Base-by-base conservation (phyloP, 2,888 invertebrate genomes). In the Orthonychiurus folsomi region DNA sequence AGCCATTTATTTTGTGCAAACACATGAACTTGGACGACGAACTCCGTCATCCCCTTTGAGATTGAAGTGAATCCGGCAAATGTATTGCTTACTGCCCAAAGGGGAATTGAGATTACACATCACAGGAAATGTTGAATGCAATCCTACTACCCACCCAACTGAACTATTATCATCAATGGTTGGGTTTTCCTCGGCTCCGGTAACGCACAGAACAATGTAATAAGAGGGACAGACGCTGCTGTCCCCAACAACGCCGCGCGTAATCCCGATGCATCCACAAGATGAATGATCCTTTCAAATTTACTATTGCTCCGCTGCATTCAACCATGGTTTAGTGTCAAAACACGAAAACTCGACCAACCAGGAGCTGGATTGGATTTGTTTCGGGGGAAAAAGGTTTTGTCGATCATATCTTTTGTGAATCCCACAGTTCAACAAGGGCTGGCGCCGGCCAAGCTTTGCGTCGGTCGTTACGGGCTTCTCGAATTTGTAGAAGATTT, bases 41-140 rank as follows among this genome's bases (percentile, higher is more conserved):
- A n/a, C n/a, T n/a, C n/a, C n/a, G n/a, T 37, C 37, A 37, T 37
- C 37, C 37, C 37, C 37, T 37, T 37, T 37, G 37, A 37, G 37
- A 37, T 37, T 15, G 37, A 15, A n/a, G n/a, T n/a, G n/a, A n/a
- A n/a, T n/a, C n/a, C n/a, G 37, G 15, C 37, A 37, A 5, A 37
- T n/a, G n/a, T n/a, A n/a, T n/a, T n/a, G n/a, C n/a, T 37, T 37
- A 37, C 15, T 37, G 37, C 37, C 37, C 37, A 37, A 37, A 37
- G 37, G n/a, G 37, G 37, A 37, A 37, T 37, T 37, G 5, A 37
- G 37, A 37, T 37, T 37, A 37, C 37, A 37, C 15, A 37, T 37
- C 37, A 37, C 9, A 37, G 37, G 37, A 37, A 37, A 37, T 37
- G 37, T 37, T 37, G 37, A 37, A 37, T 37, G 37, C 37, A 37